phyloP scores from a whole-genome alignment of 2,888 invertebrate genomes.

The Acronicta alni region DNA sequence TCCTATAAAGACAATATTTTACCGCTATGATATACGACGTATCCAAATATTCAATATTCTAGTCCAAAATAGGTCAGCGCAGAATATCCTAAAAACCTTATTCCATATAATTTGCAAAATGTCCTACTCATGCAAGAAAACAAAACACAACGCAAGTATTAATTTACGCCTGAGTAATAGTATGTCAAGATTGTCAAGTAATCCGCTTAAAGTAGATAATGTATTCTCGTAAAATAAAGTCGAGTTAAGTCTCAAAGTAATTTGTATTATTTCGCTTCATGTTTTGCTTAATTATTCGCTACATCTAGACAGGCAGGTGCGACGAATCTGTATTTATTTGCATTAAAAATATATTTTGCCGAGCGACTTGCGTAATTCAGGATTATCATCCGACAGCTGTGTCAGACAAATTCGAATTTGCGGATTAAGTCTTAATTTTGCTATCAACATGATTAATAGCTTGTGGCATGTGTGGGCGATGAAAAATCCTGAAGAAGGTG shows the following conservation, averaged over 20 bases:
- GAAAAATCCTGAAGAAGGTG: constrained; percentile 44
- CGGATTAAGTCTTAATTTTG: constrained; percentile 81
- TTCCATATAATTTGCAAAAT: constrained; percentile 29
- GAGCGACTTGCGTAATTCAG: constrained; percentile 81
- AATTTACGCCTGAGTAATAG: constrained; percentile 63
- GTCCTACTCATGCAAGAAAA: constrained; percentile 34
- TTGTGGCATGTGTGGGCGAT: constrained; percentile 54
- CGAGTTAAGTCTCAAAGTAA: constrained; percentile 81
- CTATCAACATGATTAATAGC: constrained; percentile 76
- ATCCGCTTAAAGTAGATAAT: constrained; percentile 74
- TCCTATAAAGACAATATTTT: not conserved
- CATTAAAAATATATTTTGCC: constrained; percentile 85
- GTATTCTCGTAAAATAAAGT: constrained; percentile 78
- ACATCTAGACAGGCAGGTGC: constrained; percentile 85
- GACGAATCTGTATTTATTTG: constrained; percentile 87
- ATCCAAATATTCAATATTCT: constrained; percentile 5
- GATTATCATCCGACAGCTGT: constrained; percentile 84
- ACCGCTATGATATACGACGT: not conserved
- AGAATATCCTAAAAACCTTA: constrained; percentile 18
- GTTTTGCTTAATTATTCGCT: constrained; percentile 84
- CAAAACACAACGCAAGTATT: constrained; percentile 57
- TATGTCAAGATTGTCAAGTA: constrained; percentile 71
- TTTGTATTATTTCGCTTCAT: constrained; percentile 85
- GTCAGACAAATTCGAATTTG: constrained; percentile 81
- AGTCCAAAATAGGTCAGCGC: constrained; percentile 2